Percentiles rank a stretch among this genome's conserved stretches.
Conservation (phyloP, 1,140 invertebrate species). For the Epicauta chinensis region DNA sequence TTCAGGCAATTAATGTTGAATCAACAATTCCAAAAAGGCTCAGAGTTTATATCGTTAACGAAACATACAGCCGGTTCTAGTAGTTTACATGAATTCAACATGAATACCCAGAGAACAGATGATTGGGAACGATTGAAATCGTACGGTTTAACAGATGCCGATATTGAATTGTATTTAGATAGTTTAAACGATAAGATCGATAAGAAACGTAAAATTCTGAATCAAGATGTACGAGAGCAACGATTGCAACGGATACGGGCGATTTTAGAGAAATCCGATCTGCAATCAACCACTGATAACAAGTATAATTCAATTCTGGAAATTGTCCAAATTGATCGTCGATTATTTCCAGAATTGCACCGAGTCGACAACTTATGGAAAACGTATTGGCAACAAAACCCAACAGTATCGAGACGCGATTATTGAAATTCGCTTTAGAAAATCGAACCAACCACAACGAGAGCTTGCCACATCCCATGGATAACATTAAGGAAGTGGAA, state of each 20-base stretch:
- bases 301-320: no score
- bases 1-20: slow-evolving; percentile 26
- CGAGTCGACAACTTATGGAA: no score
- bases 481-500: slow-evolving; percentile 35
- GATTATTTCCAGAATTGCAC: background rate
- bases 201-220: slow-evolving; percentile 28
- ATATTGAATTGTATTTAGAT: slow-evolving; percentile 29
- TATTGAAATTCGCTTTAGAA: slow-evolving; percentile 31
- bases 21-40: slow-evolving; percentile 28
- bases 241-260: slow-evolving; percentile 1
- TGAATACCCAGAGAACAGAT: slow-evolving; percentile 11
- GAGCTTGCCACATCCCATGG: slow-evolving; percentile 31
- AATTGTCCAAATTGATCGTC: background rate
- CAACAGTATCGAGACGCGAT: slow-evolving; percentile 30
- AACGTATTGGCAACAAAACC: slow-evolving; percentile 26
- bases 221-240: slow-evolving; percentile 20
- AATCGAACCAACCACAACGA: slow-evolving; percentile 13
- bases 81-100: slow-evolving; percentile 27
- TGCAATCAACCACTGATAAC: no score
- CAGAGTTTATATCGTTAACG: slow-evolving; percentile 24
- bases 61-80: slow-evolving; percentile 23
- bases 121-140: slow-evolving; percentile 25
- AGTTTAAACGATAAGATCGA: slow-evolving; percentile 15
- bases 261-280: no score
- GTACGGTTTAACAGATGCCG: slow-evolving; percentile 25